Percentiles rank a stretch among this genome's conserved stretches.
phyloP scores from a whole-genome alignment of 1,140 invertebrate species.

The Heliconius congener region DNA sequence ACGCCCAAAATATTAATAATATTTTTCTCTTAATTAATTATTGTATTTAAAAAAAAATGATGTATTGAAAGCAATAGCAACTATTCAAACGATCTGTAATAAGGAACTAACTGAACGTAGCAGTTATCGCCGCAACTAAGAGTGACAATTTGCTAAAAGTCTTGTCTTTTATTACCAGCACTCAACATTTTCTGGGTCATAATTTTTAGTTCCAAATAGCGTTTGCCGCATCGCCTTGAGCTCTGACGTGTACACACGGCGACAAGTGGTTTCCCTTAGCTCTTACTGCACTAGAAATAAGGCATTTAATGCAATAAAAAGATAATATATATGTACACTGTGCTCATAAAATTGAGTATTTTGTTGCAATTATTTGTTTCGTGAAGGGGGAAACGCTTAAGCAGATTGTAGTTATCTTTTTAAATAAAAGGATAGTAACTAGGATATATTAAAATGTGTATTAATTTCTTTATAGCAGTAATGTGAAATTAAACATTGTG shows the following conservation, averaged over 20 bases:
- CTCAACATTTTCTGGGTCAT: constrained; percentile 54
- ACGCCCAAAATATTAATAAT: neutral
- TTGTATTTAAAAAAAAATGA: neutral
- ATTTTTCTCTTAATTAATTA: too few relatives aligned
- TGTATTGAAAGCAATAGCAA: neutral
- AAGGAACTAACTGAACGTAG: constrained; percentile 20
- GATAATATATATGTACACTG: constrained; percentile 19
- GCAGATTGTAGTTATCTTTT: constrained; percentile 19
- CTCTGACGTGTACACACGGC: constrained; percentile 41
- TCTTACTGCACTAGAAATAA: constrained; percentile 15
- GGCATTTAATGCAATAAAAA: constrained; percentile 17
- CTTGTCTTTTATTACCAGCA: constrained; percentile 52
- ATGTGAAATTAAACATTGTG: too few relatives aligned
- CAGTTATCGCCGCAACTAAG: constrained; percentile 32
- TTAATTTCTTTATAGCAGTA: too few relatives aligned
- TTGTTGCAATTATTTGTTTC: constrained; percentile 41
- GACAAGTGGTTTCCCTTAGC: constrained; percentile 15
- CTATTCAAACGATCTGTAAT: constrained; percentile 26
- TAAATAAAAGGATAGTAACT: neutral
- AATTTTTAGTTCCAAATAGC: constrained; percentile 56
- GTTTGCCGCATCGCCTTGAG: constrained; percentile 53
- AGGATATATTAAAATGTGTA: neutral
- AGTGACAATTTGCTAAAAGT: constrained; percentile 50
- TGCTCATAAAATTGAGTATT: constrained; percentile 37
- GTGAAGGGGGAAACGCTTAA: constrained; percentile 28